Base-by-base conservation (phyloP, 2,797 vertebrate genomes). In the Ptychobarbus kaznakovi region DNA sequence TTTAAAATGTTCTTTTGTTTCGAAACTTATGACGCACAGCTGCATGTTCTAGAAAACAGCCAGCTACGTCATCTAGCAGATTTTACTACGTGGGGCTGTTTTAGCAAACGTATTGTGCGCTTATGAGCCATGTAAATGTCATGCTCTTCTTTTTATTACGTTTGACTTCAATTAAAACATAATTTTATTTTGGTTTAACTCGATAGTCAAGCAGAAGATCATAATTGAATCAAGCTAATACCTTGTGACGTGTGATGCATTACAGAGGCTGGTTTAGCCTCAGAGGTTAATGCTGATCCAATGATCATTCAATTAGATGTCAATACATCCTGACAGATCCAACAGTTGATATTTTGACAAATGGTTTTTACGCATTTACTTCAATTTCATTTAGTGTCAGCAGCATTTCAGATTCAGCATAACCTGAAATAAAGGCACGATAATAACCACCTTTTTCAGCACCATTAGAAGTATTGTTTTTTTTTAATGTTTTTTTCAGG, bases 141-240 rank as follows among this genome's bases (percentile, higher is more conserved):
- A 51, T 69, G 81, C 75, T 15, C 15, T 82, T 35, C 42, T 66
- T 79, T 51, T 25, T 74, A 66, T 79, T 83, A 28, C 49, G 72
- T 73, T 65, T 58, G 32, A 87, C 46, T 65, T 66, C n/a, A 68
- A 74, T 75, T 80, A 87, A 81, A 76, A 44, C 20, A 2, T 66
- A 86, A 86, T 80, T 73, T 44, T 53, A 46, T 75, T 87, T 79
- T 38, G 81, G 56, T 66, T 83, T 49, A 83, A 66, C 46, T 80
- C 49, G 4, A 46, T 80, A 74, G 40, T 63, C 38, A 22, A 66
- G 72, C 25, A 28, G 86, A 73, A 79, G 86, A 86, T 72, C 42
- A 6, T 56, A 66, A 78, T 68, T 25, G 49, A 65, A 68, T 87
- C 74, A 46, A 40, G 22, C 6, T 75, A 58, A 56, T 69, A 46